Percentiles rank a stretch among this genome's conserved stretches.
Evolutionary conservation across 2,888 invertebrate genomes (phyloP).

Genomic region (Gymnoscelis rufifasciata): DNA sequence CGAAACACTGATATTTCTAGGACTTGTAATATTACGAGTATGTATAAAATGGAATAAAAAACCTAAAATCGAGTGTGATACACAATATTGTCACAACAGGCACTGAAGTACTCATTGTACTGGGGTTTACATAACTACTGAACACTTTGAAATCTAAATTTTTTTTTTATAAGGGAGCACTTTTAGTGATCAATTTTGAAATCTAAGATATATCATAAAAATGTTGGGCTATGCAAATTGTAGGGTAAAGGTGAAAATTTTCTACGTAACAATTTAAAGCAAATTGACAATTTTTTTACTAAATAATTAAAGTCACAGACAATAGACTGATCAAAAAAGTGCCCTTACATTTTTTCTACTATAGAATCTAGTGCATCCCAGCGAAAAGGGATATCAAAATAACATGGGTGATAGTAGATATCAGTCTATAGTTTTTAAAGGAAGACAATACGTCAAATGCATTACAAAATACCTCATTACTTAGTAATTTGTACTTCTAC

Average conservation of each 20-base stretch:
- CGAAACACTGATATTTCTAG: conserved; percentile 1
- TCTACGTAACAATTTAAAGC: too few relatives aligned
- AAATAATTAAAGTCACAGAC: too few relatives aligned
- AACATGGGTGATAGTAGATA: conserved; percentile 49
- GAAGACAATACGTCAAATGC: conserved; percentile 56
- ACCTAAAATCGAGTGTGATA: conserved; percentile 47
- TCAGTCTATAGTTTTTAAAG: conserved; percentile 66
- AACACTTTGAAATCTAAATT: conserved; percentile 63
- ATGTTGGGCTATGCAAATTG: too few relatives aligned
- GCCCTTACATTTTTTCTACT: conserved; percentile 54
- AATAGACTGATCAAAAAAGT: conserved; percentile 56
- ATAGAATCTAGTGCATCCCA: conserved; percentile 74
- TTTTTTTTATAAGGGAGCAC: conserved; percentile 56
- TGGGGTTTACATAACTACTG: conserved; percentile 58
- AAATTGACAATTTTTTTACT: too few relatives aligned
- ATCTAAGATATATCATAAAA: too few relatives aligned
- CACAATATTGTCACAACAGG: conserved; percentile 70
- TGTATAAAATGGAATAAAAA: not conserved
- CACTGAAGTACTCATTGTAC: conserved; percentile 61
- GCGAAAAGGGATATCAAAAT: conserved; percentile 49
- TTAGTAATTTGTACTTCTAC: conserved; percentile 70
- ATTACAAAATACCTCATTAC: conserved; percentile 57
- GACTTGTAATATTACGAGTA: not conserved
- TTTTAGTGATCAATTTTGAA: conserved; percentile 54
- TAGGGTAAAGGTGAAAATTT: too few relatives aligned